A percentile compares a stretch with the other conserved stretches of the same genome.
Evolutionary conservation across 35 echinoderm and acorn worm genomes (phyloP).

Genomic region (Lytechinus pictus): DNA sequence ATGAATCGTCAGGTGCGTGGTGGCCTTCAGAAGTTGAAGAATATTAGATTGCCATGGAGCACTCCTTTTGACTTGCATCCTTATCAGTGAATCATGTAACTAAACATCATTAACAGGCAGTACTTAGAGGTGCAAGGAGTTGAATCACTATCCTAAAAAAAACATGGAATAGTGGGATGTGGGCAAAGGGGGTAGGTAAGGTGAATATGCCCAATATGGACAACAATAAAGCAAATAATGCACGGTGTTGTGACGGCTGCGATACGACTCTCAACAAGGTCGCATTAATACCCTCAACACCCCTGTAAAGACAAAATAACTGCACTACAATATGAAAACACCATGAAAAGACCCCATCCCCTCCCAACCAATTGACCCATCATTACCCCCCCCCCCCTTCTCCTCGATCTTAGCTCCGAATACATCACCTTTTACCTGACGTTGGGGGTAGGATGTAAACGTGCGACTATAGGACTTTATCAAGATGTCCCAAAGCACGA

Average conservation of each 20-base stretch:
- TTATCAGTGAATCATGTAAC: neutral
- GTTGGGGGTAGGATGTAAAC: neutral
- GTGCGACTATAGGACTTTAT: neutral
- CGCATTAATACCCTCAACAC: neutral
- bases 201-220: neutral
- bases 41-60: neutral
- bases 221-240: neutral
- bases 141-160: neutral
- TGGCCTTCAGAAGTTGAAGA: neutral
- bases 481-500: neutral
- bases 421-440: neutral
- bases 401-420: neutral
- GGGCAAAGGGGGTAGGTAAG: neutral
- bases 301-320: neutral
- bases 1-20: neutral
- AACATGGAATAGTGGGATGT: neutral
- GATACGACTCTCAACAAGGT: neutral
- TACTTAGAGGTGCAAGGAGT: neutral
- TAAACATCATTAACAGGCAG: neutral
- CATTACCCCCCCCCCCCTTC: neutral
- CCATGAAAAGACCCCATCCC: neutral
- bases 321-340: neutral
- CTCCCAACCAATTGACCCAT: neutral
- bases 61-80: neutral
- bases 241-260: neutral